These are phyloP conservation scores for Trachemys scripta DNA, from an alignment of 2,113 vertebrate species.

Conservation along the genomic window DNA sequence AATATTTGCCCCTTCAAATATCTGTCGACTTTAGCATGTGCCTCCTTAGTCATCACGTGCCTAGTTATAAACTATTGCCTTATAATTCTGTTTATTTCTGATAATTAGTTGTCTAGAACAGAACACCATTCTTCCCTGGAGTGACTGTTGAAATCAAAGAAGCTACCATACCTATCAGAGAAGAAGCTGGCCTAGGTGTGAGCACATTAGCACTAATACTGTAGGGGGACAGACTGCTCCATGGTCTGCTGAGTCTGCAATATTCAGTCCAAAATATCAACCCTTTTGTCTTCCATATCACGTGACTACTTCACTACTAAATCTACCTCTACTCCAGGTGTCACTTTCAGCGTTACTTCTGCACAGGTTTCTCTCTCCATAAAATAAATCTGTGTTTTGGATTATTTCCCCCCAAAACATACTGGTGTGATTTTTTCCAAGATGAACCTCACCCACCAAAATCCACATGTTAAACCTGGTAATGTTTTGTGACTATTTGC, in stretches of 20 bases:
- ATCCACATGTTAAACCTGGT: constrained; percentile 53
- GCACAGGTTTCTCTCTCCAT: neutral
- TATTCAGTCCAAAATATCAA: neutral
- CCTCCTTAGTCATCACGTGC: rapidly evolving
- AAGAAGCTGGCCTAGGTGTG: neutral
- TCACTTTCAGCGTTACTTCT: neutral
- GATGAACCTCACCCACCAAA: constrained; percentile 55
- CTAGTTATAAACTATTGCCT: neutral
- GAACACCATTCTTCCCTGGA: neutral
- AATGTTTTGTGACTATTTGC: neutral
- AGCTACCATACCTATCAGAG: neutral
- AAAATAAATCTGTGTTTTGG: neutral
- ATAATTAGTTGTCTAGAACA: neutral
- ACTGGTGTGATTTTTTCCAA: constrained; percentile 47
- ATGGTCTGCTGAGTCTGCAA: neutral
- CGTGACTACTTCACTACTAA: constrained; percentile 44
- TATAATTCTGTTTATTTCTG: neutral
- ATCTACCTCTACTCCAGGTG: constrained; percentile 53
- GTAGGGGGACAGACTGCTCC: neutral
- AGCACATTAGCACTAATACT: neutral
- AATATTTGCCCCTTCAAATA: neutral
- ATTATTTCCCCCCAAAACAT: constrained; percentile 37
- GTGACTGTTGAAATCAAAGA: neutral
- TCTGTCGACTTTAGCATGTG: neutral
- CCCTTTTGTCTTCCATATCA: constrained; percentile 33